A percentile compares a stretch with the other conserved stretches of the same genome.
phyloP scores from a whole-genome alignment of 2,888 invertebrate genomes.

The Ctena decussata region DNA sequence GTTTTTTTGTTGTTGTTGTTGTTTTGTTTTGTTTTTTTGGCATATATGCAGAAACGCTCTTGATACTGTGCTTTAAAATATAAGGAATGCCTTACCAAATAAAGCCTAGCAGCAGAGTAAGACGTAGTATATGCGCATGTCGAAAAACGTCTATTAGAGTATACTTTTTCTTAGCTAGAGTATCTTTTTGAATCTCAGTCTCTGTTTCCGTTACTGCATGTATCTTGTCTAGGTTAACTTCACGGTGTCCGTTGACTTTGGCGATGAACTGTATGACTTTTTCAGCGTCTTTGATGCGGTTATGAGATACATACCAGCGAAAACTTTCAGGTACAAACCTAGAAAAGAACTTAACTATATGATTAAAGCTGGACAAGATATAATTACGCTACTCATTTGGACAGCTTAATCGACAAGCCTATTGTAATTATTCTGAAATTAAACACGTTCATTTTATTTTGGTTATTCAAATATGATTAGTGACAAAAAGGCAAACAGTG shows the following conservation, averaged over 20 bases:
- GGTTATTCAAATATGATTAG: too few species aligned
- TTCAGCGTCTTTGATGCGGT: constrained; percentile 54
- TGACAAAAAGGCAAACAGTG: too few species aligned
- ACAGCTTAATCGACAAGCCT: too few species aligned
- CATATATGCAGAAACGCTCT: background rate
- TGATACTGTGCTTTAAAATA: background rate
- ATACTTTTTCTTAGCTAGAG: background rate
- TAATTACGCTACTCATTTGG: too few species aligned
- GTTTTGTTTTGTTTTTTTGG: too few species aligned
- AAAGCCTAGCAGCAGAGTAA: constrained; percentile 33
- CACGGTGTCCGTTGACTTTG: constrained; percentile 47
- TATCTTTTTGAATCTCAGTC: background rate
- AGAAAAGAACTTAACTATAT: too few species aligned
- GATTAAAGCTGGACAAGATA: too few species aligned
- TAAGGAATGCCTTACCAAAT: constrained; percentile 46
- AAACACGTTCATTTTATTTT: too few species aligned
- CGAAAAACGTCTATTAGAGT: constrained; percentile 38
- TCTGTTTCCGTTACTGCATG: constrained; percentile 7
- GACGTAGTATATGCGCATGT: constrained; percentile 13
- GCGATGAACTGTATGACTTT: constrained; percentile 55
- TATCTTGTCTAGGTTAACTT: constrained; percentile 48
- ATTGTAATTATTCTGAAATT: too few species aligned
- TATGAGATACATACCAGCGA: constrained; percentile 65
- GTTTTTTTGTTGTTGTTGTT: too few species aligned
- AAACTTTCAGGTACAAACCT: constrained; percentile 74